Evolutionary conservation across 2,113 vertebrate species (phyloP), one percentile per base, ranked within the genome.

Genomic region (Cyprinodon brontotheroides): DNA sequence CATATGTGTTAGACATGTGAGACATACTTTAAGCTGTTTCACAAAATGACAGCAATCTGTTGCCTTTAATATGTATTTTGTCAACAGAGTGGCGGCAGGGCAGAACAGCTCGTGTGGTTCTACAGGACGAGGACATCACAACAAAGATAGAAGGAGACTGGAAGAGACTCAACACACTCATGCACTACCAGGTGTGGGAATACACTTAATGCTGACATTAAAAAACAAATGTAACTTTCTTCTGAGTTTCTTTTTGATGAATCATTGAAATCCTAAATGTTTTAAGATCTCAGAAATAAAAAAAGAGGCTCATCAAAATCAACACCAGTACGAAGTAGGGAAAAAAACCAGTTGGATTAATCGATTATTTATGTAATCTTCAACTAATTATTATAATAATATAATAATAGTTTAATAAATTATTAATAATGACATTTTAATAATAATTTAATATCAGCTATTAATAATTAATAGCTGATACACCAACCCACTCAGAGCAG

Each of bases 101-200:
- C 79, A 92, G 96, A 41, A 96, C 97, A 3, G 97, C 97, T 12
- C 93, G 97, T 0, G 97, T 98, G 47, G 96, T 98, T 66, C 93
- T 98, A 64, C 97, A 98, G 74, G 97, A 98, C 0, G 97, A 98
- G 79, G 97, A 98, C 92, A 97, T 98, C 90, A 98, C 97, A 89
- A 98, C 97, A 85, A 98, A 98, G 92, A 98, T 98, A 11, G 97
- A 98, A 87, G 95, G 95, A 0, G 96, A 98, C 68, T 98, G 97
- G 97, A 98, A 98, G 88, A 92, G 96, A 61, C 93, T 97, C 38
- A 98, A 98, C 93, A 98, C 96, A 0, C 90, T 97, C 76, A 84
- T 96, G 93, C 97, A 97, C 87, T 97, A 97, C 70, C 97, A 98
- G 96, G 97, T 97, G 82, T 80, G 91, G 72, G 12, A 7, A 69